Evolutionary conservation across 2,888 invertebrate species (phyloP), one percentile per base, ranked within the genome.

Genomic region (Trachelus stipa): DNA sequence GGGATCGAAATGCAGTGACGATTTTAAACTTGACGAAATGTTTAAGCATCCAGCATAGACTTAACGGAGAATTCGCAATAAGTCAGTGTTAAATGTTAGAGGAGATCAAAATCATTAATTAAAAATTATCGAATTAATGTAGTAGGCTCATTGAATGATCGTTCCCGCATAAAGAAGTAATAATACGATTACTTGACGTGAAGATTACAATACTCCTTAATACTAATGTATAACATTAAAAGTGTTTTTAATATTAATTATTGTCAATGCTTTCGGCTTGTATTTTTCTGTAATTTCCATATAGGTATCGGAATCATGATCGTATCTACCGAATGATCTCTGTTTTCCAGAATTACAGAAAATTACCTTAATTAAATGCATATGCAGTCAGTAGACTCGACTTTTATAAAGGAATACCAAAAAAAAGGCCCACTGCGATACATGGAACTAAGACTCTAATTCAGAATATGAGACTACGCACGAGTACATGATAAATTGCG

Each of bases 261-360:
- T 83, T 83, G 81, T 83, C 83, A 80, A 80, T 81, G 79, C 78
- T 82, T 82, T 81, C 75, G 77, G 80, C 76, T 83, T 79, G 71
- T 73, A 73, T 80, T 77, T 75, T 79, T 76, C 73, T 76, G 34
- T 73, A 56, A 68, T 74, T n/a, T 23, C 23, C 31, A 33, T 76
- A n/a, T 11, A 30, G 35, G 23, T 30, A 35, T 74, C 11, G n/a
- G 23, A 30, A 30, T 74, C n/a, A n/a, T 35, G 40, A 30, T 23
- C 33, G 31, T 31, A 33, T 31, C 69, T 30, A 4, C 30, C 4
- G 30, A 15, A 56, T 75, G 23, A 56, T 56, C n/a, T 75, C 15
- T 35, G 9, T 33, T 68, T 33, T 33, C 12, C 75, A 33, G 37
- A 78, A 78, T 30, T 30, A 75, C 75, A 73, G 76, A 73, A 77